phyloP scores from a whole-genome alignment of 2,113 vertebrate species.

The Seriola quinqueradiata region DNA sequence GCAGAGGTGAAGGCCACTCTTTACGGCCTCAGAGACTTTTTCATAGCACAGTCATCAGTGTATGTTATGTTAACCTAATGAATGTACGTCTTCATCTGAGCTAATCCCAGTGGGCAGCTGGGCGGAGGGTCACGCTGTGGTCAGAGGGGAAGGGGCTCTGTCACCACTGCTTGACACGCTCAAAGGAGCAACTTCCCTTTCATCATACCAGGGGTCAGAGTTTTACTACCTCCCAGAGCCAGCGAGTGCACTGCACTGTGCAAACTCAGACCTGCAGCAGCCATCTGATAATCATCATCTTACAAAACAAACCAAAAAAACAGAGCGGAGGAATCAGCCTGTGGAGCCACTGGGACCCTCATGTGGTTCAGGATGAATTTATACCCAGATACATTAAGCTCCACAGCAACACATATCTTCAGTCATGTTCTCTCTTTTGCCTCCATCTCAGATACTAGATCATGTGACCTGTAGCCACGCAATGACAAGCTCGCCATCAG shows the following conservation, averaged over 20 bases:
- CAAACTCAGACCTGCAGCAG: constrained; percentile 52
- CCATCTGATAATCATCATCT: constrained; percentile 75
- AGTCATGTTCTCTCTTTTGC: too few relatives aligned
- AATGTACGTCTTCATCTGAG: constrained; percentile 70
- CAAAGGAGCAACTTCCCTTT: constrained; percentile 84
- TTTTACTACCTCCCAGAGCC: constrained; percentile 77
- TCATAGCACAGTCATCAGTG: constrained; percentile 10
- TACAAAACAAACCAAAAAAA: constrained; percentile 30
- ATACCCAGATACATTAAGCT: too few relatives aligned
- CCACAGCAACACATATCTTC: too few relatives aligned
- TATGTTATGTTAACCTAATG: constrained; percentile 56
- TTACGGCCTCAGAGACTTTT: constrained; percentile 21
- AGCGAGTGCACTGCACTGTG: constrained; percentile 51
- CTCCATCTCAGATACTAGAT: too few relatives aligned
- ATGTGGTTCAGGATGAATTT: too few relatives aligned
- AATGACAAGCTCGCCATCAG: too few relatives aligned
- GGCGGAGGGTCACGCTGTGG: constrained; percentile 77
- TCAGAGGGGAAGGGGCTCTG: constrained; percentile 65
- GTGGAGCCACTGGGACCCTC: neutral
- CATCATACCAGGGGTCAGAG: constrained; percentile 81
- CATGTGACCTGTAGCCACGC: too few relatives aligned
- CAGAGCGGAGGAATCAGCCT: neutral
- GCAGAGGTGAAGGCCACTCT: neutral
- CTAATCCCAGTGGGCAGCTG: constrained; percentile 51
- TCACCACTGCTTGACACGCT: constrained; percentile 77